Conservation (phyloP, 2,888 invertebrate species). For the Diplolepis rosae region DNA sequence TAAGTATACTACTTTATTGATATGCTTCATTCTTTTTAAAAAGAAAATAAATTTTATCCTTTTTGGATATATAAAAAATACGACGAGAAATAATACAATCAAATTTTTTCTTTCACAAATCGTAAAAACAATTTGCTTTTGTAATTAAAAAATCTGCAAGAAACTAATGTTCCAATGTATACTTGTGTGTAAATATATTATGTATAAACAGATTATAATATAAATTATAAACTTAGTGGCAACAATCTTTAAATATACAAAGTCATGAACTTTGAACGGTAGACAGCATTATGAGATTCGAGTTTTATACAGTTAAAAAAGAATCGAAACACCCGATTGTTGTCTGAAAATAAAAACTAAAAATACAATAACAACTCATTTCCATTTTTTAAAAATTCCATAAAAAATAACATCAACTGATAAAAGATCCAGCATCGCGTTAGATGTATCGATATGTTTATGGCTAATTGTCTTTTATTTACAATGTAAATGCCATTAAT, state of each 20-base stretch:
- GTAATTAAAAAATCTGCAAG: background rate
- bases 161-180: background rate
- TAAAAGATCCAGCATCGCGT: conserved; percentile 19
- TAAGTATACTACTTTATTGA: background rate
- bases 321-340: background rate
- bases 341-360: conserved; percentile 22
- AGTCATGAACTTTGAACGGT: conserved; percentile 20
- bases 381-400: conserved; percentile 4
- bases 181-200: conserved; percentile 19
- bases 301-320: conserved; percentile 9
- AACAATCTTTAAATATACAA: conserved; percentile 14
- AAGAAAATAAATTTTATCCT: conserved; percentile 9
- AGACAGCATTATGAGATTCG: conserved; percentile 28
- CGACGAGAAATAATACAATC: background rate
- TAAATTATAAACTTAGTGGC: background rate
- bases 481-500: conserved; percentile 15
- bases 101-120: background rate
- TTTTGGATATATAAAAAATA: conserved; percentile 9
- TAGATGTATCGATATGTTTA: conserved; percentile 12
- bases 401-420: background rate
- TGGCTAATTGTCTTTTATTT: conserved; percentile 15
- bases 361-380: conserved; percentile 9
- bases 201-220: conserved; percentile 21
- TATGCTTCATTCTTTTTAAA: conserved; percentile 4
- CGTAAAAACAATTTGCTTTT: background rate